These are phyloP conservation scores for Malurus alboscapulatus DNA, from an alignment of 2,113 vertebrate genomes.

Conservation along the genomic window DNA sequence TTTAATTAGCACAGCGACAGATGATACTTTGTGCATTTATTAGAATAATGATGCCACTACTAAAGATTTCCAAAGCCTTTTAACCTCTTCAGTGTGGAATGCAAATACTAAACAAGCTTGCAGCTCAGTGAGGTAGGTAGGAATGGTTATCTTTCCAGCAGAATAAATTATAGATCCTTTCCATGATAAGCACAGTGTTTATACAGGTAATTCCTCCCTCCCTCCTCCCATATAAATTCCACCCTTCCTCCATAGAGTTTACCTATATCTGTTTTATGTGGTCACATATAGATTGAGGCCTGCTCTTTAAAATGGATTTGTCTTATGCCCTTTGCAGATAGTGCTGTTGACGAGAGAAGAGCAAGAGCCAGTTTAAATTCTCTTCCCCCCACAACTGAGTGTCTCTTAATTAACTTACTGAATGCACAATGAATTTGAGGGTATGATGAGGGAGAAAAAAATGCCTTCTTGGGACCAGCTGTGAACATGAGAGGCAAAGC, in stretches of 20 bases:
- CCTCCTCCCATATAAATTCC: neutral
- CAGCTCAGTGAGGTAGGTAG: slow-evolving; percentile 22
- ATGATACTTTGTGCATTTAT: slow-evolving; percentile 6
- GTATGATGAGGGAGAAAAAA: neutral
- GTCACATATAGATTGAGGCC: neutral
- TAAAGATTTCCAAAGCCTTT: slow-evolving; percentile 43
- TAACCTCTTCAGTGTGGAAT: slow-evolving; percentile 37
- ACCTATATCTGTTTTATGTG: slow-evolving; percentile 22
- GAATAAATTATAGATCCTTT: slow-evolving; percentile 48
- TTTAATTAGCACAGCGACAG: slow-evolving; percentile 25
- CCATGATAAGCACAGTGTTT: slow-evolving; percentile 11
- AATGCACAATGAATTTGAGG: neutral
- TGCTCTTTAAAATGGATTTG: neutral
- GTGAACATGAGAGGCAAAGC: neutral
- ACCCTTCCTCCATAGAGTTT: slow-evolving; percentile 42
- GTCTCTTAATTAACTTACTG: neutral
- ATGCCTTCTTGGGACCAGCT: neutral
- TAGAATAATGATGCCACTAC: slow-evolving; percentile 20
- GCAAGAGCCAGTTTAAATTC: neutral
- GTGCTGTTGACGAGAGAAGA: neutral
- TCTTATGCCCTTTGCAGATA: neutral
- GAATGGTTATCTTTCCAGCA: slow-evolving; percentile 31
- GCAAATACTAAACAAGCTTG: slow-evolving; percentile 44
- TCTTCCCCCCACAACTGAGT: neutral
- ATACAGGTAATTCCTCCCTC: neutral